Conservation (phyloP, 2,888 invertebrate genomes). For the Choristoneura rosaceana region DNA sequence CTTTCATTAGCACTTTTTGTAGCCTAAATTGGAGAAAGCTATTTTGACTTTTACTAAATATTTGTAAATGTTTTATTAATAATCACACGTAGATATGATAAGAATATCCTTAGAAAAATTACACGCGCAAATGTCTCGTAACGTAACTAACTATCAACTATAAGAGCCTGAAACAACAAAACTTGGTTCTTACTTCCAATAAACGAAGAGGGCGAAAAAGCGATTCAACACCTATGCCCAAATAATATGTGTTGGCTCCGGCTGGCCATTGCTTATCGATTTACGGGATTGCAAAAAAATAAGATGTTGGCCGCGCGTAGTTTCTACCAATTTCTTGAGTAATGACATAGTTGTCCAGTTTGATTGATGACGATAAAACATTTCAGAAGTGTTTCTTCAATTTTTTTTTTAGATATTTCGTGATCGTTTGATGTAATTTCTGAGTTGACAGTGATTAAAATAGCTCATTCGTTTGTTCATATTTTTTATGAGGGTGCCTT, state of each 20-base stretch:
- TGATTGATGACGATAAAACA: constrained; percentile 32
- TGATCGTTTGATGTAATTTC: constrained; percentile 1
- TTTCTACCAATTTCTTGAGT: constrained; percentile 27
- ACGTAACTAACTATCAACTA: neutral
- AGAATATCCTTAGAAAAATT: neutral
- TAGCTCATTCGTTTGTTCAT: neutral
- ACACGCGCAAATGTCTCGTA: neutral
- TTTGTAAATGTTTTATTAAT: too few species aligned
- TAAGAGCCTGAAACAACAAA: neutral
- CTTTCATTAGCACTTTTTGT: too few species aligned
- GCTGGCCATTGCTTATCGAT: constrained; percentile 17
- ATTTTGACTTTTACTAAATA: too few species aligned
- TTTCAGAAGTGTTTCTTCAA: neutral
- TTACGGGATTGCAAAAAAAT: constrained; percentile 26
- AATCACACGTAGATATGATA: neutral
- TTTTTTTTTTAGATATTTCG: neutral
- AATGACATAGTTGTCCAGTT: constrained; percentile 21
- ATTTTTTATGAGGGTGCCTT: neutral
- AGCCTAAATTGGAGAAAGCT: too few species aligned
- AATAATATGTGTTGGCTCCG: constrained; percentile 9
- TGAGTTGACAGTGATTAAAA: neutral
- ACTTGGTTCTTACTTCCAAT: neutral
- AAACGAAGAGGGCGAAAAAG: neutral
- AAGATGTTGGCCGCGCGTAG: constrained; percentile 23
- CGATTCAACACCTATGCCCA: constrained; percentile 6